These are phyloP conservation scores for Gryllus bimaculatus DNA, from an alignment of 1,140 invertebrate genomes.

Conservation along the genomic window DNA sequence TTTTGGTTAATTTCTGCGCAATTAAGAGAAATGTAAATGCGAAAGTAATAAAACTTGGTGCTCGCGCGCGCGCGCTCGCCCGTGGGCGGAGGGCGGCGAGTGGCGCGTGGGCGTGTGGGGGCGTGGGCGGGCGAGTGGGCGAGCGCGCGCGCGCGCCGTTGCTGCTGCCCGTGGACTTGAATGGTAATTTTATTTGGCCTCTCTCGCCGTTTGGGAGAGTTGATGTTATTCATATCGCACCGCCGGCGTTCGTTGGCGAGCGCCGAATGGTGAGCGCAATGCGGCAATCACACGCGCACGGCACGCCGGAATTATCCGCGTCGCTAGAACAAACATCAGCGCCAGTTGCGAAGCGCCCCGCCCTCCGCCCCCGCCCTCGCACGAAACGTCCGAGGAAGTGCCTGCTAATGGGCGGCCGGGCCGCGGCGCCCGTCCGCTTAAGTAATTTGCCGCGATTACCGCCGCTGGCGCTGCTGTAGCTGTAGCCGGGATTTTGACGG, in stretches of 20 bases:
- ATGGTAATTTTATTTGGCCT: neutral
- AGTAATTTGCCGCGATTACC: too few relatives aligned
- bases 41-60: neutral
- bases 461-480: too few relatives aligned
- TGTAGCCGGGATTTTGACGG: too few relatives aligned
- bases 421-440: too few relatives aligned
- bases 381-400: neutral
- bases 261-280: neutral
- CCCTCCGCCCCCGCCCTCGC: too few relatives aligned
- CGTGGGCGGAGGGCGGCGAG: too few relatives aligned
- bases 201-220: neutral
- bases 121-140: too few relatives aligned
- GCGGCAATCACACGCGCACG: too few relatives aligned
- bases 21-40: slow-evolving; percentile 5
- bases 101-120: too few relatives aligned
- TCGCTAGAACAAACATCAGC: neutral
- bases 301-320: neutral
- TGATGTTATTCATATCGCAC: neutral
- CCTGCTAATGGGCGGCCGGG: neutral
- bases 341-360: neutral
- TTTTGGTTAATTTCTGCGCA: slow-evolving; percentile 4
- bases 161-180: neutral
- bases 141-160: neutral
- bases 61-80: too few relatives aligned
- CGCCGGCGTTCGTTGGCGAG: neutral